A percentile compares a stretch with the other conserved stretches of the same genome.
Conservation (phyloP, 2,797 vertebrate genomes). For the Dallia pectoralis region DNA sequence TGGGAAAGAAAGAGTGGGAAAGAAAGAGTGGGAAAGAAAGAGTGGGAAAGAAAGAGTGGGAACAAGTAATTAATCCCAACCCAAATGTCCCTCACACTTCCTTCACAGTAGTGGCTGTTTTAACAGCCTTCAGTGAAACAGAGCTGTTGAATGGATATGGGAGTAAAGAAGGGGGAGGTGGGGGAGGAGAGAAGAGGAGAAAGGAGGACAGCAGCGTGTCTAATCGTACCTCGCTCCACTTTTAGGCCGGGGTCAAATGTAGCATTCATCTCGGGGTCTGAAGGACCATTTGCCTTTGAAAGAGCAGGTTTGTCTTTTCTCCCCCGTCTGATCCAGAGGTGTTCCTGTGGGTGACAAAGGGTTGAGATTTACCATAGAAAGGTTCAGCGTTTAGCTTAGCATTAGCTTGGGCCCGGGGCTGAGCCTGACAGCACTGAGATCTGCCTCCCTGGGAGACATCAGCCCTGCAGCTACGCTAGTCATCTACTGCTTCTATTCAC, state of each 20-base stretch:
- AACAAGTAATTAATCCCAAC: constrained; percentile 64
- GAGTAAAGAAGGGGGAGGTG: constrained; percentile 32
- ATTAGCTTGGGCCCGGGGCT: no score
- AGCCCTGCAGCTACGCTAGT: constrained; percentile 34
- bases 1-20: no score
- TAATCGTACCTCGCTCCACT: no score
- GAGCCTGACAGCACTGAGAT: no score
- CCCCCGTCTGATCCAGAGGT: not conserved
- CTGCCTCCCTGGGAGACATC: constrained; percentile 8
- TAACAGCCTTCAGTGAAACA: constrained; percentile 63
- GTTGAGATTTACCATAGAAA: not conserved
- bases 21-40: no score
- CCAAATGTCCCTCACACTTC: constrained; percentile 56
- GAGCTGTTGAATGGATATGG: constrained; percentile 49
- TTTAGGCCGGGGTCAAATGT: no score
- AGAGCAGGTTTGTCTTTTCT: not conserved
- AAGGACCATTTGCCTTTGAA: no score
- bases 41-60: constrained; percentile 29
- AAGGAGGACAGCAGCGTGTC: not conserved
- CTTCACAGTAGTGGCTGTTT: constrained; percentile 42
- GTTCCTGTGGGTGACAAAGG: not conserved
- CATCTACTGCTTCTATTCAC: constrained; percentile 51
- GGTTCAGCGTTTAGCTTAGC: not conserved
- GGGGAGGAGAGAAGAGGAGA: constrained; percentile 36
- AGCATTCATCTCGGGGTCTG: no score